A percentile compares a stretch with the other conserved stretches of the same genome.
These are phyloP conservation scores for Drosophila meridiana DNA, from an alignment of 2,888 invertebrate species.

Conservation along the genomic window DNA sequence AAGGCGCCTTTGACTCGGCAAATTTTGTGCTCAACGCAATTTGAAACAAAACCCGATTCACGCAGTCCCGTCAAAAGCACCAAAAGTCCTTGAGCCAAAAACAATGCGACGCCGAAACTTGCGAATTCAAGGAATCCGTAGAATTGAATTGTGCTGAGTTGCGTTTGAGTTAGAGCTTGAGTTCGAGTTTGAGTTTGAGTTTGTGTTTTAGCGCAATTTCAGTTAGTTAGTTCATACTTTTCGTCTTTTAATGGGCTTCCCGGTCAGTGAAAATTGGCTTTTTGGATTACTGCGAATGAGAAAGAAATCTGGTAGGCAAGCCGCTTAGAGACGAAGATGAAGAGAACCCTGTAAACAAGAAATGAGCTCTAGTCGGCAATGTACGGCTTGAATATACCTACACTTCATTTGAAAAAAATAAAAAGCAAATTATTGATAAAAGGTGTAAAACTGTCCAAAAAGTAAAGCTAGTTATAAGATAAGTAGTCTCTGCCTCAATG, in stretches of 20 bases:
- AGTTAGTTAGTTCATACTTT: not conserved
- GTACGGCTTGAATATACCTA: no score
- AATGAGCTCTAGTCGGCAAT: no score
- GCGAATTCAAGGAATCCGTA: slow-evolving; percentile 1
- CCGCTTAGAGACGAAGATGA: not conserved
- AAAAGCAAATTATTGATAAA: no score
- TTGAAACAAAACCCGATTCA: slow-evolving; percentile 7
- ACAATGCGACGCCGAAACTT: slow-evolving; percentile 12
- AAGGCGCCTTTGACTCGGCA: slow-evolving; percentile 27
- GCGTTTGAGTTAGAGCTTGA: not conserved
- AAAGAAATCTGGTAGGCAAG: not conserved
- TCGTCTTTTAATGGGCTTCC: not conserved
- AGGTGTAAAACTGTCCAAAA: no score
- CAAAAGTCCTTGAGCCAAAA: not conserved
- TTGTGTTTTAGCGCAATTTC: not conserved
- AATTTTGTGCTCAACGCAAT: slow-evolving; percentile 39
- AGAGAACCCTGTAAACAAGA: not conserved
- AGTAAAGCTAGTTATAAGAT: no score
- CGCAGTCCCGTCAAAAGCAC: not conserved
- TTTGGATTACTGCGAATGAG: not conserved
- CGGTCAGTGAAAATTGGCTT: not conserved
- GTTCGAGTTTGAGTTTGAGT: not conserved
- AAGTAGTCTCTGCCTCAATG: no score
- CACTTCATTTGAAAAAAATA: no score
- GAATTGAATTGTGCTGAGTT: not conserved